These are phyloP conservation scores for Drosophila mauritiana DNA, from an alignment of 1,140 invertebrate genomes.

Conservation along the genomic window DNA sequence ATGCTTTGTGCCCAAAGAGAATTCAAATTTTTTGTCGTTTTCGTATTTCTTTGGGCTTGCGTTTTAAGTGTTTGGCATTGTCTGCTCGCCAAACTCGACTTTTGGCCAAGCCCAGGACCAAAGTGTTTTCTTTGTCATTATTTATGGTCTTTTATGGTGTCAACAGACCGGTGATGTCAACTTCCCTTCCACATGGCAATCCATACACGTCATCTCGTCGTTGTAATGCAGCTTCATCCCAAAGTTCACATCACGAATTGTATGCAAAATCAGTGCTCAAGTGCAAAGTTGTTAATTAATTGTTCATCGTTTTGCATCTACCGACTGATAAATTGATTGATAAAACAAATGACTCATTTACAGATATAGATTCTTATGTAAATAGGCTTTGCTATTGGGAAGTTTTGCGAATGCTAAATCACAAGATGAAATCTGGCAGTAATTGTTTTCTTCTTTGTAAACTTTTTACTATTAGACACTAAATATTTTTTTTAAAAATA, in stretches of 20 bases:
- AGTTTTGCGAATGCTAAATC: conserved; percentile 20
- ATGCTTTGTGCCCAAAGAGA: conserved; percentile 55
- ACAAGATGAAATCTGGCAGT: not conserved
- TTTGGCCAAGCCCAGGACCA: conserved; percentile 63
- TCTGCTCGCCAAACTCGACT: conserved; percentile 18
- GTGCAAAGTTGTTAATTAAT: conserved; percentile 41
- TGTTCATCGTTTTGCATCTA: conserved; percentile 11
- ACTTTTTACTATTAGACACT: conserved; percentile 1
- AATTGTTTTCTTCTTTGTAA: not conserved
- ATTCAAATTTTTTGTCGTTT: conserved; percentile 33
- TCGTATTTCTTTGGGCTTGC: conserved; percentile 27
- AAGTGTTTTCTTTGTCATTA: conserved; percentile 33
- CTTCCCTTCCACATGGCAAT: conserved; percentile 21
- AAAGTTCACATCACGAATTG: conserved; percentile 25
- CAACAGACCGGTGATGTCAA: conserved; percentile 55
- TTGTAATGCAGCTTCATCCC: conserved; percentile 22
- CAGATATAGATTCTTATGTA: conserved; percentile 5
- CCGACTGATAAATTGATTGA: conserved; percentile 16
- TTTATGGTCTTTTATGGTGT: conserved; percentile 30
- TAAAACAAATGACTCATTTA: conserved; percentile 18
- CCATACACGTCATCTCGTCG: conserved; percentile 38
- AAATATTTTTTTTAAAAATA: too few relatives aligned
- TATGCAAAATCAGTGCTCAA: conserved; percentile 38
- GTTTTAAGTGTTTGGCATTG: conserved; percentile 59
- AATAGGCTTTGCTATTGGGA: not conserved